Percentiles rank a stretch among this genome's conserved stretches.
phyloP scores from a whole-genome alignment of 2,113 vertebrate species.

The Lampris megalopsis region DNA sequence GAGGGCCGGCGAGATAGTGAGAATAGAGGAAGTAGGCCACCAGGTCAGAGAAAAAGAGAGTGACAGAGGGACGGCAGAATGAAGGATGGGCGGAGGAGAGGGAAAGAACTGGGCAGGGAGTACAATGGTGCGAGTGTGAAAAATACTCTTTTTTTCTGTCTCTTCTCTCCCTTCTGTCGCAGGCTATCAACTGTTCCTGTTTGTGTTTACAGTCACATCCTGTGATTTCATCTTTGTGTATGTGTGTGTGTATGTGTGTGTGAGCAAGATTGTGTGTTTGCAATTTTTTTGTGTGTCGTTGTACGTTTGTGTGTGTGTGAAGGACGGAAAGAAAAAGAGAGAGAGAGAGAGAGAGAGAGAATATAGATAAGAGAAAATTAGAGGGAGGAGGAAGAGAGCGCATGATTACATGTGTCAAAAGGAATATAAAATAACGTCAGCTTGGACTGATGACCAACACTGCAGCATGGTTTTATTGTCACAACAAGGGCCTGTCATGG shows the following conservation, averaged over 20 bases:
- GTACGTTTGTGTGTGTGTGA: neutral
- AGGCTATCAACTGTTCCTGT: neutral
- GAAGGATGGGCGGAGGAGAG: neutral
- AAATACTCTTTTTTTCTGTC: neutral
- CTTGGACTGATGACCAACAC: slow-evolving; percentile 7
- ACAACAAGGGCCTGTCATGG: neutral
- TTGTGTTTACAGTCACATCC: no score
- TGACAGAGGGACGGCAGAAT: neutral
- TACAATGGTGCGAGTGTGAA: neutral
- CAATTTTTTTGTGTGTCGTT: neutral
- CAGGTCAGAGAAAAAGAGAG: neutral
- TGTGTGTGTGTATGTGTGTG: neutral
- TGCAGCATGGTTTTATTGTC: neutral
- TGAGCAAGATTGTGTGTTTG: no score
- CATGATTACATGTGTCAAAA: neutral
- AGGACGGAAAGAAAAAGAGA: neutral
- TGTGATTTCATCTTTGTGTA: neutral
- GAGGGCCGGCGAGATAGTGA: slow-evolving; percentile 19
- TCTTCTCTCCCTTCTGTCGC: neutral
- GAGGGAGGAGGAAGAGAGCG: neutral
- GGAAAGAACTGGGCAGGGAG: no score
- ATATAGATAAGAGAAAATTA: neutral
- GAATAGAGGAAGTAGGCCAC: slow-evolving; percentile 30
- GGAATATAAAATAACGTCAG: neutral
- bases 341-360: neutral